Evolutionary conservation across 2,888 invertebrate genomes (phyloP), one percentile per base, ranked within the genome.

Genomic region (Mesoligia furuncula): DNA sequence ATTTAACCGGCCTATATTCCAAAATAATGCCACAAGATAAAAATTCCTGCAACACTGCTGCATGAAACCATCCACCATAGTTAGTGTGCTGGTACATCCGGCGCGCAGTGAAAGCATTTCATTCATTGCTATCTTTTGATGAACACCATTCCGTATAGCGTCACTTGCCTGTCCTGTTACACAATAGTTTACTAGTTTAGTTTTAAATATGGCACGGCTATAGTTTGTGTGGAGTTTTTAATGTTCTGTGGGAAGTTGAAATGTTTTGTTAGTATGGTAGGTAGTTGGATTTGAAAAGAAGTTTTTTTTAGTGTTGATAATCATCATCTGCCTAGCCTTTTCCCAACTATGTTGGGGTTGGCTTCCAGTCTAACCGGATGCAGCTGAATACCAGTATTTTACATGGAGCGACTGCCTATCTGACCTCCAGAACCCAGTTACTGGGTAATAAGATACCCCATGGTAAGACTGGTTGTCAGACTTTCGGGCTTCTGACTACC

Each of bases 51-150:
- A 45, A 51, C 68, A 27, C 24, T 73, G 15, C 59, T 51, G 65
- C 51, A 81, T 80, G 51, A 78, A 73, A 57, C 57, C 31, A 45
- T 74, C 75, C 71, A 79, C 39, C 7, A 70, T 75, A 77, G 65
- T 79, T 69, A 61, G 75, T 67, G 59, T 62, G 71, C 59, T 75
- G 45, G 70, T 77, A 64, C 79, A 73, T 82, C 86, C 82, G 82
- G 45, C 48, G 39, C 65, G 27, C 65, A 66, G 73, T 77, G 73
- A 87, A 81, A 81, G 78, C 79, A 72, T 85, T 85, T 81, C 85
- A 84, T 87, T 87, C 80, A 84, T 81, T 77, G 80, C 78, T 81
- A 84, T 82, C 82, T 87, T 77, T 78, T 82, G 82, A 83, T 75
- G 84, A 82, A 84, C 87, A 81, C 83, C 81, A 48, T 84, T 71